Evolutionary conservation across 2,113 vertebrate species (phyloP).

Genomic region (Phaethon lepturus): DNA sequence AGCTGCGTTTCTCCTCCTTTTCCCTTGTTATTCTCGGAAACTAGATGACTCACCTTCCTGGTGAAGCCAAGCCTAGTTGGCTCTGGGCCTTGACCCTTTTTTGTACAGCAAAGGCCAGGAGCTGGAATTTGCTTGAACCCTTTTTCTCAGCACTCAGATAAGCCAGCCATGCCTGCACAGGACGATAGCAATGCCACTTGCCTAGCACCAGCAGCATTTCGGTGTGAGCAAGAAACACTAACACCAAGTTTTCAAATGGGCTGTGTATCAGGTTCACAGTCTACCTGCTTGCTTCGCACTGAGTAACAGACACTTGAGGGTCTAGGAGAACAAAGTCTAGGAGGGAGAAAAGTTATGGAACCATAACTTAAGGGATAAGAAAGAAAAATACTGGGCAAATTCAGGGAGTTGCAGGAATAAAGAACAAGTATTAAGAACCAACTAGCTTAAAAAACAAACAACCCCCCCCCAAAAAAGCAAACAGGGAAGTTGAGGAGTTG

Average conservation of each 20-base stretch:
- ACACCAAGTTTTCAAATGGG: neutral
- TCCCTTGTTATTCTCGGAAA: conserved; percentile 5
- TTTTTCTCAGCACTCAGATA: neutral
- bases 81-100: neutral
- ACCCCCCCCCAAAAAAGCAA: neutral
- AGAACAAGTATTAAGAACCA: neutral
- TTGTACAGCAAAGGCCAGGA: neutral
- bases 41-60: conserved; percentile 9
- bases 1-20: neutral
- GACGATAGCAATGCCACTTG: neutral
- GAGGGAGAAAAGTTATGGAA: neutral
- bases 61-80: conserved; percentile 13
- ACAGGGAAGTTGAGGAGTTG: neutral
- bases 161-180: neutral
- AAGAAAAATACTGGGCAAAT: neutral
- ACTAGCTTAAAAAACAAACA: neutral
- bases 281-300: neutral
- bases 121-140: neutral
- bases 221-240: neutral
- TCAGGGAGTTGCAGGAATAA: neutral
- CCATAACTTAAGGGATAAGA: neutral
- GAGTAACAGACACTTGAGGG: neutral
- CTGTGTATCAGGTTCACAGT: neutral
- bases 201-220: neutral
- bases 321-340: neutral